phyloP scores from a whole-genome alignment of 2,113 vertebrate genomes.

The Limanda limanda region DNA sequence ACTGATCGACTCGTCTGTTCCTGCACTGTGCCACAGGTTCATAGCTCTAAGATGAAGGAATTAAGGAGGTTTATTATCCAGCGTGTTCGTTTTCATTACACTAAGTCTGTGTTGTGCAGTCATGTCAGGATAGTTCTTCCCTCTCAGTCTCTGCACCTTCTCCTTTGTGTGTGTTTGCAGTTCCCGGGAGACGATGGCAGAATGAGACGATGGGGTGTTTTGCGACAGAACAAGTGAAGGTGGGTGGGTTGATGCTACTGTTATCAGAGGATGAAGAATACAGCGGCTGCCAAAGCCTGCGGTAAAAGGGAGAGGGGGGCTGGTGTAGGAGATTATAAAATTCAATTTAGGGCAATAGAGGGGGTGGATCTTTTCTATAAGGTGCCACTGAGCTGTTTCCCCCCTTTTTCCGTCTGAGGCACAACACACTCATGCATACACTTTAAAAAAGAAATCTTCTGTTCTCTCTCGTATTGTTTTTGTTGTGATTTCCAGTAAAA shows the following conservation, averaged over 20 bases:
- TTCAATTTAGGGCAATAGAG: constrained; percentile 70
- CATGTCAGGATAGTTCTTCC: constrained; percentile 18
- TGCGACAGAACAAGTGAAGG: constrained; percentile 62
- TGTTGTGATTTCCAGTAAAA: constrained; percentile 56
- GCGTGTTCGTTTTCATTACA: constrained; percentile 34
- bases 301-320: constrained; percentile 43
- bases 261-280: constrained; percentile 62
- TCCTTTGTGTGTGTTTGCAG: constrained; percentile 1
- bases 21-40: too few species aligned
- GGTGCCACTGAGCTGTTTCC: constrained; percentile 45
- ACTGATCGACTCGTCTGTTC: too few species aligned
- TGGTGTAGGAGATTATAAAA: constrained; percentile 66
- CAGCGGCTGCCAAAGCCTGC: constrained; percentile 56
- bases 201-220: constrained; percentile 30
- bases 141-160: constrained; percentile 22
- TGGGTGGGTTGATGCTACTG: constrained; percentile 68
- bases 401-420: constrained; percentile 11
- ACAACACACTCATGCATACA: constrained; percentile 7
- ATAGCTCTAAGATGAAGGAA: background rate
- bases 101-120: background rate
- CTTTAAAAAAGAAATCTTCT: constrained; percentile 7
- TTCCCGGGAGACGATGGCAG: constrained; percentile 7
- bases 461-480: constrained; percentile 46
- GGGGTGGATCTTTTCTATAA: constrained; percentile 69
- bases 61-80: background rate